Percentiles rank a stretch among this genome's conserved stretches.
phyloP scores from a whole-genome alignment of 2,797 vertebrate species.

The Melopsittacus undulatus region DNA sequence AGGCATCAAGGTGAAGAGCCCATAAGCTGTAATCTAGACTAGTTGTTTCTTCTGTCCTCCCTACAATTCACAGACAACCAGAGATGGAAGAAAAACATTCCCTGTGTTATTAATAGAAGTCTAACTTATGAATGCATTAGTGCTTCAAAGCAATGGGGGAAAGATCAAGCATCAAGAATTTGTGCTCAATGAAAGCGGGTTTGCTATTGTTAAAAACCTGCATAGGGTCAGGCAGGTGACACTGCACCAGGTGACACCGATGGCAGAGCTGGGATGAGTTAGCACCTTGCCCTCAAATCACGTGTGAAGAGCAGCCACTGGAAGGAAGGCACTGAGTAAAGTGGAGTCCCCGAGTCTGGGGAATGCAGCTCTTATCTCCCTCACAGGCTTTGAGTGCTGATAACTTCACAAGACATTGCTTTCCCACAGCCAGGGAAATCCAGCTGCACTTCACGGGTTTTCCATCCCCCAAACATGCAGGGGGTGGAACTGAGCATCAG shows the following conservation, averaged over 20 bases:
- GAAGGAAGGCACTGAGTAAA: background rate
- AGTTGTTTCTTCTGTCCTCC: background rate
- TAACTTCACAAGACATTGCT: background rate
- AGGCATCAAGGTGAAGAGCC: background rate
- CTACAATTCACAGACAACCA: background rate
- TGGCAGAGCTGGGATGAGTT: background rate
- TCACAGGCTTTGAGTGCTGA: background rate
- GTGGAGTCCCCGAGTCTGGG: conserved; percentile 23
- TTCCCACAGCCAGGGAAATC: background rate
- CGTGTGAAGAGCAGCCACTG: background rate
- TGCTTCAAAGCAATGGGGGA: background rate
- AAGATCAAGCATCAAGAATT: background rate
- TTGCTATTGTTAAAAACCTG: background rate
- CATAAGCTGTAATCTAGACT: background rate
- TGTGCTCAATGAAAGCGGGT: background rate
- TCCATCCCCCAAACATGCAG: background rate
- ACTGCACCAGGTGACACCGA: background rate
- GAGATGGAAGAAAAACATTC: background rate
- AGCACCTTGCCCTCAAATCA: background rate
- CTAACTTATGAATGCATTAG: background rate
- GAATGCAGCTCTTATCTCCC: conserved; percentile 49
- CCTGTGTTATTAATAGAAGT: background rate
- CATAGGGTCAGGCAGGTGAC: background rate
- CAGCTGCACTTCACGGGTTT: background rate
- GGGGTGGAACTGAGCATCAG: background rate